Conservation (phyloP, 2,888 invertebrate species). For the Phortica okadai region DNA sequence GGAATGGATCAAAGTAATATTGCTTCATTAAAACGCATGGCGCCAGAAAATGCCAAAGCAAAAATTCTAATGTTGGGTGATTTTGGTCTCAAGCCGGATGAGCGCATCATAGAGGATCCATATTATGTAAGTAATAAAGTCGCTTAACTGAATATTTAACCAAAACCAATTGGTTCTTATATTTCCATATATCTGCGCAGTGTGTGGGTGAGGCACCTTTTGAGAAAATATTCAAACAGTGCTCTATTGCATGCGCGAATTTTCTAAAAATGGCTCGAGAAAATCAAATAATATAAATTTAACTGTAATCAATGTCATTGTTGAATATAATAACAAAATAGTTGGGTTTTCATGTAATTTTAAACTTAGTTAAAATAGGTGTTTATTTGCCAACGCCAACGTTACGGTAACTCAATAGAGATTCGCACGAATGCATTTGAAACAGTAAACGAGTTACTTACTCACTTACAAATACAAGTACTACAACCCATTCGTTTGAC, state of each 20-base stretch:
- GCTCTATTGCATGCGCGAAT: slow-evolving; percentile 80
- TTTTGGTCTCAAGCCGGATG: slow-evolving; percentile 83
- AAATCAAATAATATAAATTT: slow-evolving; percentile 41
- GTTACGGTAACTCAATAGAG: neutral
- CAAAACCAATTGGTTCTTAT: neutral
- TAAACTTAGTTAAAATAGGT: neutral
- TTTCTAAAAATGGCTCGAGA: slow-evolving; percentile 78
- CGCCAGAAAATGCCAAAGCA: slow-evolving; percentile 79
- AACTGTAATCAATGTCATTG: neutral
- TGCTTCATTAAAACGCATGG: slow-evolving; percentile 79
- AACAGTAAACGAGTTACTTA: no score
- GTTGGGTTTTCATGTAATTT: no score
- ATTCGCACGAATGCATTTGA: no score
- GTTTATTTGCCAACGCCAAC: neutral
- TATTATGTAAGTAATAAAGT: slow-evolving; percentile 84
- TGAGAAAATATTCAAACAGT: slow-evolving; percentile 85
- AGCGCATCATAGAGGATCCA: slow-evolving; percentile 89
- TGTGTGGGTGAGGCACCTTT: slow-evolving; percentile 82
- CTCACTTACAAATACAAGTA: no score
- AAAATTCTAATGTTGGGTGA: slow-evolving; percentile 87
- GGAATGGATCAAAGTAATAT: slow-evolving; percentile 96
- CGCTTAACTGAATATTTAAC: neutral
- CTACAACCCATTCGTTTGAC: no score
- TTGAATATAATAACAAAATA: neutral
- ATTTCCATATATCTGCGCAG: slow-evolving; percentile 71